Evolutionary conservation across 2,113 vertebrate species (phyloP), one percentile per base, ranked within the genome.

Genomic region (Peucedramus taeniatus): DNA sequence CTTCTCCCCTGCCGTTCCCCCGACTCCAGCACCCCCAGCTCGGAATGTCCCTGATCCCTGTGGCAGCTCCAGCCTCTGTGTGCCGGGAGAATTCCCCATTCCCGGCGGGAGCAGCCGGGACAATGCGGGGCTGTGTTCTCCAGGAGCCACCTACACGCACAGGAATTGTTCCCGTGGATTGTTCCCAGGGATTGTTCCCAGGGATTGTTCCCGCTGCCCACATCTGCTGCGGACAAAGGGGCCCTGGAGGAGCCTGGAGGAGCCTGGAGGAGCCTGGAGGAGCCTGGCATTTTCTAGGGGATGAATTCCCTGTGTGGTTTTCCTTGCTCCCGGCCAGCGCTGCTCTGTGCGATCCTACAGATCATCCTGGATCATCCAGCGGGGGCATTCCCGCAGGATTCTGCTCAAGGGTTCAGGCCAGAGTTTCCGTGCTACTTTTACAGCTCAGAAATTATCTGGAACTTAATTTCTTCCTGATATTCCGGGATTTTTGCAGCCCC

Each of bases 71-170:
- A 10, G 64, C 37, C 50, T 23, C 81, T 35, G 5, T 30, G 85
- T 22, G 76, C 85, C 17, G 56, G 56, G 70, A 76, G 35, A 50
- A 12, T 92, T 75, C 92, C 92, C 70, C 4, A 13, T 70, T 60
- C 81, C 81, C 8, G 1, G 89, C 33, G 5, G 69, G 91, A 93
- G 42, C 75, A 42, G 90, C 57, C 7, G 20, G 59, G 89, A 96
- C 95, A 96, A 87, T 57, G 94, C 44, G 5, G 86, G 57, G 88
- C 83, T 83, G 86, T 95, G 96, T 97, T 96, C 86, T 82, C 76
- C 66, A 7, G 57, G 40, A 72, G 9, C 93, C 94, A 90, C 97
- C 97, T 96, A 96, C 96, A 71, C 53, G 2, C 42, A 0, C 91
- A 82, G 84, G 92, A 87, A 87, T 87, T 87, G 83, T 17, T 15